Conservation (phyloP, 2,888 invertebrate species). For the Lydus trimaculatus region DNA sequence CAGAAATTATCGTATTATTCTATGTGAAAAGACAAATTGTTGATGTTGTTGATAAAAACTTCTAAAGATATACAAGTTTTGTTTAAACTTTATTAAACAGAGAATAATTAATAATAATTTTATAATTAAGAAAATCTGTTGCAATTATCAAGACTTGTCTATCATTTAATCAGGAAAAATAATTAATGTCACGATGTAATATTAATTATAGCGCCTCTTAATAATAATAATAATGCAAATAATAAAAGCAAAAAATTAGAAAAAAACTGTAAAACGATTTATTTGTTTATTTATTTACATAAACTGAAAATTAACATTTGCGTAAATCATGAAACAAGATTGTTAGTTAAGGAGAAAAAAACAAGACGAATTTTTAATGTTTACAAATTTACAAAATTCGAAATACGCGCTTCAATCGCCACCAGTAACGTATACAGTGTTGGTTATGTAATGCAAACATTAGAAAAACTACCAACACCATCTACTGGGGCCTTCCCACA, state of each 20-base stretch:
- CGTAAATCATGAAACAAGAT: too few relatives aligned
- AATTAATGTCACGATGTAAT: background rate
- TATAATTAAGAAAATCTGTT: background rate
- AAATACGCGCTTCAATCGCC: too few relatives aligned
- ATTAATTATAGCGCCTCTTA: background rate
- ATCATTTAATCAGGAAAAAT: background rate
- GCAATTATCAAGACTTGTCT: conserved; percentile 14
- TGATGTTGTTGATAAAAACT: background rate
- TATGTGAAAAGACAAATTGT: conserved; percentile 18
- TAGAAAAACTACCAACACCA: too few relatives aligned
- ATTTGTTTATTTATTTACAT: background rate
- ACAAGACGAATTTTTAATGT: too few relatives aligned
- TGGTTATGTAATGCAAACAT: too few relatives aligned
- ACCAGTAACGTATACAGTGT: too few relatives aligned
- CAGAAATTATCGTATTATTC: conserved; percentile 24
- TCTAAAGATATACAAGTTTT: background rate
- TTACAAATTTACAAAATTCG: too few relatives aligned
- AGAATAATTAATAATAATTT: background rate
- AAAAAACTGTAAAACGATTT: background rate
- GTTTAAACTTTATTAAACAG: too few relatives aligned
- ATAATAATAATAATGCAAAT: background rate
- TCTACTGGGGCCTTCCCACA: too few relatives aligned
- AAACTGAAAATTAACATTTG: background rate
- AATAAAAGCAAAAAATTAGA: background rate
- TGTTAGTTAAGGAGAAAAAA: too few relatives aligned